These are phyloP conservation scores for Clunio marinus DNA, from an alignment of 2,888 invertebrate genomes.

Conservation along the genomic window DNA sequence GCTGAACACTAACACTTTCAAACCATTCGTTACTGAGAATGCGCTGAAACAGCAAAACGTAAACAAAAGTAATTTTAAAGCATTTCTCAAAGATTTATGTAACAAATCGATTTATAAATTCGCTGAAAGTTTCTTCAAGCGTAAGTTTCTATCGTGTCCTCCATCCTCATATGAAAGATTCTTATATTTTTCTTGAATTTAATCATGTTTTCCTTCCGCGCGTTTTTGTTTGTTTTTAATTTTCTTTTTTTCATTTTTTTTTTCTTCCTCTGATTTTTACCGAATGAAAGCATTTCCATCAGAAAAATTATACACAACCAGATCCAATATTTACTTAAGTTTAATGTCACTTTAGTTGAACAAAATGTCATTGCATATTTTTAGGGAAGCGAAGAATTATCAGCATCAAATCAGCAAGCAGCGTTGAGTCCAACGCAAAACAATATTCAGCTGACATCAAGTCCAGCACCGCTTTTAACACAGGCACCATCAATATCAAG, in stretches of 20 bases:
- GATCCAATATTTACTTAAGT: neutral
- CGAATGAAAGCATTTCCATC: neutral
- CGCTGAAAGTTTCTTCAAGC: neutral
- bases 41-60: no score
- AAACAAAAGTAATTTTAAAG: neutral
- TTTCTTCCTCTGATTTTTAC: no score
- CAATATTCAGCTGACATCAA: neutral
- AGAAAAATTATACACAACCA: neutral
- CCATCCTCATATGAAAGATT: neutral
- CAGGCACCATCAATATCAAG: neutral
- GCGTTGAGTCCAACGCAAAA: neutral
- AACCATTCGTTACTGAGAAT: no score
- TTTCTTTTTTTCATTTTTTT: constrained; percentile 1
- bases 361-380: neutral
- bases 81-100: neutral
- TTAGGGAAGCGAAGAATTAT: neutral
- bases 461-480: no score
- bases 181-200: neutral
- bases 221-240: constrained; percentile 2
- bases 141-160: neutral
- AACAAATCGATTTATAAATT: neutral
- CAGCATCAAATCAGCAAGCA: neutral
- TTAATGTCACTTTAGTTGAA: constrained; percentile 7
- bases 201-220: constrained; percentile 3
- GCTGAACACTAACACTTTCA: no score